A percentile compares a stretch with the other conserved stretches of the same genome.
phyloP scores from a whole-genome alignment of 2,888 invertebrate genomes.

The Epiblema foenella region DNA sequence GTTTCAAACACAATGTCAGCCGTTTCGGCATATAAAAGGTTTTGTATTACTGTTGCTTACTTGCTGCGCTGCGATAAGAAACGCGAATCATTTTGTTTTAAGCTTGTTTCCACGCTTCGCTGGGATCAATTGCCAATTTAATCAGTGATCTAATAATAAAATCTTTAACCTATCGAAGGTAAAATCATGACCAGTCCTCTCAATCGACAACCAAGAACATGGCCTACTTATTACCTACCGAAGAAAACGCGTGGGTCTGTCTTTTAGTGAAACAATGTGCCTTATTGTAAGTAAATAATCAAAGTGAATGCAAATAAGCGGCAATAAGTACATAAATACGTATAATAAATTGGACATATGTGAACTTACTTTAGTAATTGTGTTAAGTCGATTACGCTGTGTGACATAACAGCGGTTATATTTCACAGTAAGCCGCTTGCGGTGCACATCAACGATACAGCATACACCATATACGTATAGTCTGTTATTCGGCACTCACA shows the following conservation, averaged over 20 bases:
- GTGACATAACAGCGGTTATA: constrained; percentile 33
- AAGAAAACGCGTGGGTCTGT: background rate
- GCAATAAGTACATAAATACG: too few species aligned
- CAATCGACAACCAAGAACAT: constrained; percentile 17
- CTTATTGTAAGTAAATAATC: background rate
- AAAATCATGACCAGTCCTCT: constrained; percentile 26
- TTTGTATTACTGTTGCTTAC: constrained; percentile 32
- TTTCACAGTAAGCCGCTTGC: constrained; percentile 26
- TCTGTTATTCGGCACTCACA: too few species aligned
- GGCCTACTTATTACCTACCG: background rate
- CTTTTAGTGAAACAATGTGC: background rate
- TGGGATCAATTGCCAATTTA: constrained; percentile 21
- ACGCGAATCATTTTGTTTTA: constrained; percentile 18
- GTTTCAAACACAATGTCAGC: constrained; percentile 24
- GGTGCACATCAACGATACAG: background rate
- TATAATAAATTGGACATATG: background rate
- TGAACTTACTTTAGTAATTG: constrained; percentile 7
- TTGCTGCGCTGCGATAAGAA: constrained; percentile 26
- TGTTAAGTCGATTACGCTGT: constrained; percentile 23
- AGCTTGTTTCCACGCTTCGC: constrained; percentile 28
- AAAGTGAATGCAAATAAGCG: background rate
- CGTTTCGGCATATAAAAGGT: constrained; percentile 26
- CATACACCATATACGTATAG: too few species aligned
- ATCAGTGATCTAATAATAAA: constrained; percentile 15
- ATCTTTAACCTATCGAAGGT: constrained; percentile 15